Percentiles rank a stretch among this genome's conserved stretches.
phyloP scores from a whole-genome alignment of 2,888 invertebrate genomes.

The Sabatieria punctata region DNA sequence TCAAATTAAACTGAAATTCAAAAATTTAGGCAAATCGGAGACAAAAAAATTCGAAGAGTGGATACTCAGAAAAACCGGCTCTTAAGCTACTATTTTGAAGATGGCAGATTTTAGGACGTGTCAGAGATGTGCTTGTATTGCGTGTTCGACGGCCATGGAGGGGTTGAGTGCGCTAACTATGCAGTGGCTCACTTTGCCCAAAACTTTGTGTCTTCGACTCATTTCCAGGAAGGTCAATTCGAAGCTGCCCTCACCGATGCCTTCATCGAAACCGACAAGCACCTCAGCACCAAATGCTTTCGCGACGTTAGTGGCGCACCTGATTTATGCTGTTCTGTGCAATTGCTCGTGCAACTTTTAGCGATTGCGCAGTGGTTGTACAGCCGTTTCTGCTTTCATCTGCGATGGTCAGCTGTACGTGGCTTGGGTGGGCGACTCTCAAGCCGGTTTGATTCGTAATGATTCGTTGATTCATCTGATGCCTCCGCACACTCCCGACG shows the following conservation, averaged over 20 bases:
- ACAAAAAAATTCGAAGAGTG: no score
- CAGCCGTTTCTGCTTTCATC: conserved; percentile 61
- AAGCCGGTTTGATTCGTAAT: conserved; percentile 53
- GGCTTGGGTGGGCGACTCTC: conserved; percentile 86
- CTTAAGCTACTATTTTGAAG: background rate
- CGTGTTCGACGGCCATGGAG: conserved; percentile 46
- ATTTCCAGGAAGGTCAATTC: conserved; percentile 51
- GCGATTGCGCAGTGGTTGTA: conserved; percentile 59
- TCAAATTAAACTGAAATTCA: no score
- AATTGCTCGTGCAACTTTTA: no score
- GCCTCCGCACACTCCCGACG: conserved; percentile 5
- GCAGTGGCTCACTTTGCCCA: conserved; percentile 73
- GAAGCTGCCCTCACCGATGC: conserved; percentile 58
- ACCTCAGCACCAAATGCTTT: conserved; percentile 56
- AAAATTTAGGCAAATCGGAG: no score
- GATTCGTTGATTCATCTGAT: background rate
- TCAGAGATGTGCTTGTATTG: conserved; percentile 34
- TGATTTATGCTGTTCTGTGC: background rate
- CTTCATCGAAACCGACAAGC: conserved; percentile 59
- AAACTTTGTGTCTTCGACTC: conserved; percentile 54
- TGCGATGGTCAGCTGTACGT: conserved; percentile 52
- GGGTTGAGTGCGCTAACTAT: conserved; percentile 64
- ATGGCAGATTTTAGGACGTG: conserved; percentile 5
- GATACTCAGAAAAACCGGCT: no score
- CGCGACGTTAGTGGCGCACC: conserved; percentile 43